phyloP scores from a whole-genome alignment of 2,888 invertebrate genomes.

The Cerceris rybyensis region DNA sequence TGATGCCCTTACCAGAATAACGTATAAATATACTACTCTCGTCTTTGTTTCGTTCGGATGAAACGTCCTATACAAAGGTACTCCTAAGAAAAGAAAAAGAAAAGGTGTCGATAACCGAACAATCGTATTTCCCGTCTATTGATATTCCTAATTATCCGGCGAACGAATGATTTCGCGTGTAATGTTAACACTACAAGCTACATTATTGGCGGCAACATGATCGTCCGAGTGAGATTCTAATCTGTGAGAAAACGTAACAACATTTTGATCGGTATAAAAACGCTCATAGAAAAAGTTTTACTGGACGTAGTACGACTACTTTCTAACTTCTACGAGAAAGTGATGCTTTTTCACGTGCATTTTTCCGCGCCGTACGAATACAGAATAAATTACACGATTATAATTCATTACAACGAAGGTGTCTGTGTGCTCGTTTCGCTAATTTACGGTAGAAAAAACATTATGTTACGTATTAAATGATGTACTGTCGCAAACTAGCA shows the following conservation, averaged over 20 bases:
- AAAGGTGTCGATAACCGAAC: constrained; percentile 18
- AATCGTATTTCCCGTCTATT: constrained; percentile 15
- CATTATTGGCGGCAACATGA: constrained; percentile 55
- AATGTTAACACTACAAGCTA: constrained; percentile 50
- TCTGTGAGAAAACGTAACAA: constrained; percentile 63
- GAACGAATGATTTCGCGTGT: constrained; percentile 8
- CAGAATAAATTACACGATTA: constrained; percentile 50
- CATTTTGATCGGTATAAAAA: constrained; percentile 77
- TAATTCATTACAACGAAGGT: constrained; percentile 54
- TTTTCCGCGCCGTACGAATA: constrained; percentile 50
- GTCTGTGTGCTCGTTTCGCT: constrained; percentile 32
- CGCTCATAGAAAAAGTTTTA: constrained; percentile 76
- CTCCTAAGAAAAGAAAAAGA: not conserved
- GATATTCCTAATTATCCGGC: constrained; percentile 13
- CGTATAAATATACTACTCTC: constrained; percentile 57
- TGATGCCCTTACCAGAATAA: constrained; percentile 63
- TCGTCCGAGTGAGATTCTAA: constrained; percentile 55
- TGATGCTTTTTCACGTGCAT: constrained; percentile 61
- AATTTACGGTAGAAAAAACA: constrained; percentile 48
- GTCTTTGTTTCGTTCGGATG: constrained; percentile 46
- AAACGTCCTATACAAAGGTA: constrained; percentile 43
- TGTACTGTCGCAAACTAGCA: constrained; percentile 40
- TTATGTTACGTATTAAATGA: constrained; percentile 34
- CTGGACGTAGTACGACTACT: constrained; percentile 68
- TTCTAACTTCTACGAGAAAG: constrained; percentile 62